Percentiles rank a stretch among this genome's conserved stretches.
phyloP scores from a whole-genome alignment of 2,888 invertebrate genomes.

The Phorcus lineatus region DNA sequence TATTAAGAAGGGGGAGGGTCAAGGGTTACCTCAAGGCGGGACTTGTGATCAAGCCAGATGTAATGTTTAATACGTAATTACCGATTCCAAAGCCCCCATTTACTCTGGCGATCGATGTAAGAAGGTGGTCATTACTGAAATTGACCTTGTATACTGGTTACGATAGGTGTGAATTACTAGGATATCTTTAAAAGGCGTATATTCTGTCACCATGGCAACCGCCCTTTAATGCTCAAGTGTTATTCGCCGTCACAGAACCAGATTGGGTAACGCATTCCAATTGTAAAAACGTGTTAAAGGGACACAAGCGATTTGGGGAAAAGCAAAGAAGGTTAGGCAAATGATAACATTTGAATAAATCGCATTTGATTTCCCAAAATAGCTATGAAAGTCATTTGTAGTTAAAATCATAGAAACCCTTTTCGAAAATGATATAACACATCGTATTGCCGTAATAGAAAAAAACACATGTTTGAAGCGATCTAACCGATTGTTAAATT shows the following conservation, averaged over 20 bases:
- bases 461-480: no score
- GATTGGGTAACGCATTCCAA: not conserved
- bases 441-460: no score
- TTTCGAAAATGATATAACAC: no score
- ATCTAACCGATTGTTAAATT: no score
- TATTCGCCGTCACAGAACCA: not conserved
- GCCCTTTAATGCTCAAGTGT: not conserved
- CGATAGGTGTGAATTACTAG: not conserved
- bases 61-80: slow-evolving; percentile 1
- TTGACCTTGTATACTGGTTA: slow-evolving; percentile 4
- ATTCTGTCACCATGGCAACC: not conserved
- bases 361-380: no score
- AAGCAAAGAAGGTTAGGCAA: no score
- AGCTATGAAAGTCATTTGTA: no score
- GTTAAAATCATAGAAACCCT: no score
- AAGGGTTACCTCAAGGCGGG: not conserved
- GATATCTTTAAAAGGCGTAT: not conserved
- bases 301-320: not conserved
- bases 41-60: not conserved
- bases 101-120: not conserved
- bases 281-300: not conserved
- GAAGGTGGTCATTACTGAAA: not conserved
- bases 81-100: not conserved
- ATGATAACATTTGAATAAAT: no score
- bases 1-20: not conserved